phyloP scores from a whole-genome alignment of 30 jellyfish, hydroid and myxozoan species.

The Aurelia aurita region DNA sequence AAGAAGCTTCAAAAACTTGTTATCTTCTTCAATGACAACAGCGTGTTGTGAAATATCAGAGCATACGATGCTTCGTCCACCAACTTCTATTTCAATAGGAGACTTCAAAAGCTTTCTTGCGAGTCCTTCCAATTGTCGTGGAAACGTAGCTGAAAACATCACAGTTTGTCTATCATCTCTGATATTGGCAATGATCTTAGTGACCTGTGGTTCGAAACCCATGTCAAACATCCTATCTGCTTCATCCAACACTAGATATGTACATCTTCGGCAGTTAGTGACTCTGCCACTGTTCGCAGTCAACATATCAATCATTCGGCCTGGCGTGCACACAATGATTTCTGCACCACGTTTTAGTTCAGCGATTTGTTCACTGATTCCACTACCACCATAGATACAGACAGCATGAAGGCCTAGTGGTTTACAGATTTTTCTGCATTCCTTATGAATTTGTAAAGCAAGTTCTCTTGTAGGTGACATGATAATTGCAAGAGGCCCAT shows the following conservation, averaged over 20 bases:
- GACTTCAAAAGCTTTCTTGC: constrained; percentile 90
- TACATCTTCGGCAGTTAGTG: constrained; percentile 97
- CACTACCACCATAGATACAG: constrained; percentile 98
- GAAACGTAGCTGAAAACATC: constrained; percentile 99
- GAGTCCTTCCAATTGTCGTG: constrained; percentile 96
- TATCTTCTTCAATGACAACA: constrained; percentile 91
- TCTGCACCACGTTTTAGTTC: constrained; percentile 99
- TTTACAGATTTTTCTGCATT: constrained; percentile 87
- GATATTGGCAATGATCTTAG: constrained; percentile 83
- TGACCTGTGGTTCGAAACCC: constrained; percentile 99
- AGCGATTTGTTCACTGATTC: constrained; percentile 98
- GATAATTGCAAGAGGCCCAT: constrained; percentile 98
- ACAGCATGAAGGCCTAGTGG: constrained; percentile 85
- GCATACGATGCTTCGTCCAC: constrained; percentile 98
- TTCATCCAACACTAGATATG: constrained; percentile 97
- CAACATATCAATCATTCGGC: constrained; percentile 99
- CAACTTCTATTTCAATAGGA: constrained; percentile 98
- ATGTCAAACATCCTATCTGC: constrained; percentile 99
- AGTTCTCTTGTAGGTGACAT: constrained; percentile 99
- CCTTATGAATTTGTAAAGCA: constrained; percentile 95
- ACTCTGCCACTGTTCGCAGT: constrained; percentile 98
- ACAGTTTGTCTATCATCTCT: constrained; percentile 99
- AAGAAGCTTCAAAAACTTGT: constrained; percentile 92
- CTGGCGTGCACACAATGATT: constrained; percentile 98
- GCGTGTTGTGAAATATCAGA: constrained; percentile 94